A percentile compares a stretch with the other conserved stretches of the same genome.
Evolutionary conservation across 2,888 invertebrate species (phyloP).

Genomic region (Phlogophora meticulosa): DNA sequence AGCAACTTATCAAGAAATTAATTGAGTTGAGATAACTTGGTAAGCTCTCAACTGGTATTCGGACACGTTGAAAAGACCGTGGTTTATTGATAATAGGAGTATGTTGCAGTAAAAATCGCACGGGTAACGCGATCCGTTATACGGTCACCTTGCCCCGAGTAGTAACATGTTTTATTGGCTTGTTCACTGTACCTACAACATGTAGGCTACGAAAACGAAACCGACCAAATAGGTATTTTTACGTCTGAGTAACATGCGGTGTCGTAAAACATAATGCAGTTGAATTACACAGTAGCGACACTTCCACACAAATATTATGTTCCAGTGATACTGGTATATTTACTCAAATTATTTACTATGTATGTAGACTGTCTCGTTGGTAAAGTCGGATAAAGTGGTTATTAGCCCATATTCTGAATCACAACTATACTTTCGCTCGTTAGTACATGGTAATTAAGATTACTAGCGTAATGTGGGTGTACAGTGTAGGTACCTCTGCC

Average conservation of each 20-base stretch:
- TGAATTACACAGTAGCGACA: slow-evolving; percentile 42
- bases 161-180: slow-evolving; percentile 59
- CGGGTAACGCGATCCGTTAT: slow-evolving; percentile 44
- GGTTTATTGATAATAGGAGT: neutral
- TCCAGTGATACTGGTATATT: slow-evolving; percentile 20
- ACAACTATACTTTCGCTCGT: too few relatives aligned
- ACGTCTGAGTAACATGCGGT: slow-evolving; percentile 51
- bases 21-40: neutral
- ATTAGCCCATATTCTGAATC: too few relatives aligned
- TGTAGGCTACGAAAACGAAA: slow-evolving; percentile 58
- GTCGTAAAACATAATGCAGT: slow-evolving; percentile 63
- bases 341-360: slow-evolving; percentile 4
- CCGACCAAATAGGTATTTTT: slow-evolving; percentile 41
- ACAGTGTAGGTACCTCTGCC: neutral
- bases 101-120: slow-evolving; percentile 44
- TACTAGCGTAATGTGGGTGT: too few relatives aligned
- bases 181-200: slow-evolving; percentile 53
- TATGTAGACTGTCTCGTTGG: neutral
- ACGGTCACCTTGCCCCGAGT: slow-evolving; percentile 50
- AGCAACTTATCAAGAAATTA: neutral
- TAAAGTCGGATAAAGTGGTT: too few relatives aligned
- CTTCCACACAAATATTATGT: slow-evolving; percentile 32
- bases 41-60: neutral
- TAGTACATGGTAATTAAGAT: too few relatives aligned
- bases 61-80: neutral